phyloP scores from a whole-genome alignment of 2,888 invertebrate species.

The Cephus pulcher region DNA sequence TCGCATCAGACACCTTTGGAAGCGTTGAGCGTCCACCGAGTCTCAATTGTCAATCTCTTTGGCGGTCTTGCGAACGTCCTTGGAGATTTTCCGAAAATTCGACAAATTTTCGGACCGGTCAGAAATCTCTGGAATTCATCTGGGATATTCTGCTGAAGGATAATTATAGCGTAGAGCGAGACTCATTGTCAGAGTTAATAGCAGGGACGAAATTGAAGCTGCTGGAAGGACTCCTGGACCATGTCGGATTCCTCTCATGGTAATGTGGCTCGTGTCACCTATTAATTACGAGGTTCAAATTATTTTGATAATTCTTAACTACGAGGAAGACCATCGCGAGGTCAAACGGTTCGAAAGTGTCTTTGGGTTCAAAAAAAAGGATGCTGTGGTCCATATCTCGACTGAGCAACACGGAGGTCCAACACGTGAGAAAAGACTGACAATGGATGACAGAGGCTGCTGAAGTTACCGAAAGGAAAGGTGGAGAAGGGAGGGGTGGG shows the following conservation, averaged over 20 bases:
- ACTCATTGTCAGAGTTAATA: not conserved
- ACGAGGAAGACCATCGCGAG: not conserved
- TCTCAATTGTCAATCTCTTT: not conserved
- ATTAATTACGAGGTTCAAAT: not conserved
- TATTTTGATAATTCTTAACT: not conserved
- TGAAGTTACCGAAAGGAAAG: constrained; percentile 11
- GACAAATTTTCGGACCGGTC: not conserved
- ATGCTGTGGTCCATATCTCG: not conserved
- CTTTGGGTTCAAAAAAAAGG: not conserved
- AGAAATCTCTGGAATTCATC: not conserved
- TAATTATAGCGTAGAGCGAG: not conserved
- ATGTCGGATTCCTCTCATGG: not conserved
- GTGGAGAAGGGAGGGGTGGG: constrained; percentile 9
- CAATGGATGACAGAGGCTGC: constrained; percentile 17
- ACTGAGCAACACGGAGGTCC: not conserved
- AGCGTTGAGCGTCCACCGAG: not conserved
- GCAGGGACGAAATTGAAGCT: not conserved
- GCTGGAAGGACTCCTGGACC: not conserved
- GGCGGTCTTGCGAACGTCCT: not conserved
- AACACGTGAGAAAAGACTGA: not conserved
- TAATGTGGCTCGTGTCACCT: not conserved
- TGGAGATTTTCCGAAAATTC: not conserved
- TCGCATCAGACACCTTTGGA: not conserved
- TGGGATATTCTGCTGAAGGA: not conserved
- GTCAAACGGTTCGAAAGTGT: constrained; percentile 6